These are phyloP conservation scores for Nematopogon swammerdamellus DNA, from an alignment of 2,888 invertebrate species.

Conservation along the genomic window DNA sequence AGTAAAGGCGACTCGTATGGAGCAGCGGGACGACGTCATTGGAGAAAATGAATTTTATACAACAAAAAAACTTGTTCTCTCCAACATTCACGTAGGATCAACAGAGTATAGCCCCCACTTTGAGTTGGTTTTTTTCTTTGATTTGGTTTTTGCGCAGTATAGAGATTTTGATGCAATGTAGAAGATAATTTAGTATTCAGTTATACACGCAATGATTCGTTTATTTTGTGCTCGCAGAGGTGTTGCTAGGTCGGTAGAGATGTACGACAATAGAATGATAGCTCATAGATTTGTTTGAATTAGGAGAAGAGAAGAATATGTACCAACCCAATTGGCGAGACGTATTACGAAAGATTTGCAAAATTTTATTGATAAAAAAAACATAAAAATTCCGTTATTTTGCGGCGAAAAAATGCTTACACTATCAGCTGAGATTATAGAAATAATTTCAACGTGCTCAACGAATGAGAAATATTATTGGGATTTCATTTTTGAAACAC, in stretches of 20 bases:
- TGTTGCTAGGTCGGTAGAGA: neutral
- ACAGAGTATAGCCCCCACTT: too few species aligned
- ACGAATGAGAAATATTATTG: too few species aligned
- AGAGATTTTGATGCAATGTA: neutral
- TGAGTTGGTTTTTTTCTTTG: neutral
- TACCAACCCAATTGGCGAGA: too few species aligned
- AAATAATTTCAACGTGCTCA: neutral
- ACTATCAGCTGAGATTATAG: neutral
- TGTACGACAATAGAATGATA: neutral
- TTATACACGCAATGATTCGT: neutral
- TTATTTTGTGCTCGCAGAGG: neutral
- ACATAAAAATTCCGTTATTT: too few species aligned
- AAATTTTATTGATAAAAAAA: too few species aligned
- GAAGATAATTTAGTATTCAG: neutral
- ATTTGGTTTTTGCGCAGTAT: neutral
- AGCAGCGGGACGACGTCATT: neutral
- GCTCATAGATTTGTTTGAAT: neutral
- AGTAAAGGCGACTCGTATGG: conserved; percentile 57
- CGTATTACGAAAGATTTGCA: too few species aligned
- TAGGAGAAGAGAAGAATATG: neutral
- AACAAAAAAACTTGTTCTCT: neutral
- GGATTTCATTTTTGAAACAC: too few species aligned
- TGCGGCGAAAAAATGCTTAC: too few species aligned
- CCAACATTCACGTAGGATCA: neutral
- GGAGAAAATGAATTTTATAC: neutral